phyloP scores from a whole-genome alignment of 64 coral and sea anemone species.

The Astreopora myriophthalma region DNA sequence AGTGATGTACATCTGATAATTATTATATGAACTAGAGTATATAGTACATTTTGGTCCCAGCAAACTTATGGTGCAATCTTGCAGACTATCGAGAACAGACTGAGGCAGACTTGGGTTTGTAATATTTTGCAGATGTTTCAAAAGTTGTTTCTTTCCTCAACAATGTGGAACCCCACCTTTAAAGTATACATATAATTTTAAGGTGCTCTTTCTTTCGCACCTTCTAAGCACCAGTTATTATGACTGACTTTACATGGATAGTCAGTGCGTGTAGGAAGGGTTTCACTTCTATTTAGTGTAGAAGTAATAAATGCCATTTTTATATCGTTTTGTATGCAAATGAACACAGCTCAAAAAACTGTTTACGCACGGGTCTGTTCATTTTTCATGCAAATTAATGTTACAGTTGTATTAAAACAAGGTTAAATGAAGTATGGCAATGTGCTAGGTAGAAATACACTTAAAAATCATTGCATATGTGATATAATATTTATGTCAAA shows the following conservation, averaged over 20 bases:
- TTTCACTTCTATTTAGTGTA: background rate
- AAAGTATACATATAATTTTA: no score
- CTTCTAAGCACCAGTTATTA: background rate
- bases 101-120: no score
- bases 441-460: background rate
- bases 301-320: background rate
- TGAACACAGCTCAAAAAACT: background rate
- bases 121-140: no score
- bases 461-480: background rate
- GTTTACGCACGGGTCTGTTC: background rate
- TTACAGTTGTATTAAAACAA: background rate
- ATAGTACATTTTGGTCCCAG: no score
- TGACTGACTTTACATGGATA: background rate
- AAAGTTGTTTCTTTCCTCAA: no score
- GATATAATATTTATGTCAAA: slow-evolving; percentile 58
- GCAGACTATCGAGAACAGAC: no score
- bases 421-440: background rate
- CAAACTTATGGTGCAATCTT: no score
- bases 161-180: no score
- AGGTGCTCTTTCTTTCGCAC: background rate
- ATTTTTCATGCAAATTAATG: background rate
- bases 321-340: background rate
- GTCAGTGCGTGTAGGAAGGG: background rate
- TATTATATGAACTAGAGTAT: no score
- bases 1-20: no score